Conservation (phyloP, 2,113 vertebrate species). For the Corythaixoides concolor region DNA sequence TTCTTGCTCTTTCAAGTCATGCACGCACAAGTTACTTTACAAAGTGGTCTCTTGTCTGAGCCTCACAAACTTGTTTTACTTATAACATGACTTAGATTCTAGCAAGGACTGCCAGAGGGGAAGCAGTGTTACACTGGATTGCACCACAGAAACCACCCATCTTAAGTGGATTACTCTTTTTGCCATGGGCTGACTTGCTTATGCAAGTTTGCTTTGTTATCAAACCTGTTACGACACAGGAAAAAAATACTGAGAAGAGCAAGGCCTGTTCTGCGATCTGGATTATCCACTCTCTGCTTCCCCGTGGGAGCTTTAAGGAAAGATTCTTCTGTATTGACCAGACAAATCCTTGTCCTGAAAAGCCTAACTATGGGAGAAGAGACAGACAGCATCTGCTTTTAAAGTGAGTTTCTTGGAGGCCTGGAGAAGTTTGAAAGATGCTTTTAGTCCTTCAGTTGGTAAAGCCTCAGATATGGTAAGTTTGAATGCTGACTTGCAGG, state of each 20-base stretch:
- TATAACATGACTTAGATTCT: conserved; percentile 53
- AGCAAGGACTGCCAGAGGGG: conserved; percentile 67
- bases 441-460: background rate
- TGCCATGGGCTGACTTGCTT: conserved; percentile 65
- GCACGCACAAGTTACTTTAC: conserved; percentile 58
- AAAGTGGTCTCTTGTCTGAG: conserved; percentile 70
- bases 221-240: conserved; percentile 37
- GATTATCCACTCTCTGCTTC: background rate
- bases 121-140: conserved; percentile 48
- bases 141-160: conserved; percentile 73
- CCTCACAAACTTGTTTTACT: conserved; percentile 69
- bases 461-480: background rate
- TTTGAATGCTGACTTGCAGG: background rate
- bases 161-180: conserved; percentile 65
- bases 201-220: conserved; percentile 59
- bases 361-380: background rate
- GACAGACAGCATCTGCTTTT: background rate
- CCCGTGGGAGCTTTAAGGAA: background rate
- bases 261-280: background rate
- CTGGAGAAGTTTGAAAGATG: background rate
- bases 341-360: background rate
- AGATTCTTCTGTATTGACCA: background rate
- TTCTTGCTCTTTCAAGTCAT: conserved; percentile 57
- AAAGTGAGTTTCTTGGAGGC: background rate
- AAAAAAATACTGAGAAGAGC: background rate